A percentile compares a stretch with the other conserved stretches of the same genome.
Evolutionary conservation across 2,888 invertebrate species (phyloP).

Genomic region (Ormyrus labotus): DNA sequence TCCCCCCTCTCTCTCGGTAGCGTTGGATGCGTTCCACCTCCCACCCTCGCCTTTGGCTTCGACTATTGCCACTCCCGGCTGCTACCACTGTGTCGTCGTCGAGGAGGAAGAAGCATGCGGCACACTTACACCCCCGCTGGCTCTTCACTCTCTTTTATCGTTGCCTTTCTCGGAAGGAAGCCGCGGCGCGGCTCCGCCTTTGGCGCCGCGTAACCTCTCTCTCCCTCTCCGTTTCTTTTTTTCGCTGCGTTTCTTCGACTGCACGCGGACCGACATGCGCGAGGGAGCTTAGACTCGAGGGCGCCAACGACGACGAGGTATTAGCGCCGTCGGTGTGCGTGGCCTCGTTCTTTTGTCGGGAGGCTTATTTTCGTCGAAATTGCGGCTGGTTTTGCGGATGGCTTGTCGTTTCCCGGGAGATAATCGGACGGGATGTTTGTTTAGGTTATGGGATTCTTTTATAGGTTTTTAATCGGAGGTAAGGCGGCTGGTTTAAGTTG

Average conservation of each 20-base stretch:
- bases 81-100: background rate
- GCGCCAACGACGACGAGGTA: no score
- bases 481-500: no score
- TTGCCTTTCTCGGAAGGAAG: conserved; percentile 4
- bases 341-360: no score
- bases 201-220: conserved; percentile 68
- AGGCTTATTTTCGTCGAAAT: no score
- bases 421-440: no score
- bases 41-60: conserved; percentile 1
- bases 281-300: no score
- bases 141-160: conserved; percentile 52
- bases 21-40: conserved; percentile 44
- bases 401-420: no score
- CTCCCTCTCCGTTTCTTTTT: conserved; percentile 57
- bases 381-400: no score
- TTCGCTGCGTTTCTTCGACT: no score
- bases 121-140: conserved; percentile 41
- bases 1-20: background rate
- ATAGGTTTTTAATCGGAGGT: no score
- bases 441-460: no score
- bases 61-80: conserved; percentile 33
- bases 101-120: conserved; percentile 3
- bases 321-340: no score
- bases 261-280: background rate
- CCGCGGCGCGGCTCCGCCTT: conserved; percentile 63